A percentile compares a stretch with the other conserved stretches of the same genome.
These are phyloP conservation scores for Zaprionus lachaisei DNA, from an alignment of 1,140 invertebrate species.

Conservation along the genomic window DNA sequence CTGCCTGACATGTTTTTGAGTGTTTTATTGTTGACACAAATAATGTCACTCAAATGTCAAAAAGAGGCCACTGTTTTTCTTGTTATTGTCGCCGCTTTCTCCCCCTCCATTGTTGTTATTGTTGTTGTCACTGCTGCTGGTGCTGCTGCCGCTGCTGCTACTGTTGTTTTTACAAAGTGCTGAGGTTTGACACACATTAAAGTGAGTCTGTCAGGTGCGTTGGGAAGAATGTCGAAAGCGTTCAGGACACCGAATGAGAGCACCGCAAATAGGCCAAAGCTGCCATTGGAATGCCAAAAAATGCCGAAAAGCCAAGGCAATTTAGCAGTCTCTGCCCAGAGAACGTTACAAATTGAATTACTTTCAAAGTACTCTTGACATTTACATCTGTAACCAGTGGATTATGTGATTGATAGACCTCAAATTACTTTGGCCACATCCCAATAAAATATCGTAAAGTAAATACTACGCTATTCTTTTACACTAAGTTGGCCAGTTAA, in stretches of 20 bases:
- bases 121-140: constrained; percentile 7
- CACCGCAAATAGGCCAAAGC: constrained; percentile 41
- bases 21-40: constrained; percentile 82
- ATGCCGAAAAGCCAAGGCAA: constrained; percentile 29
- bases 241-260: constrained; percentile 6
- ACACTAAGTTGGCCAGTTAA: neutral
- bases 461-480: neutral
- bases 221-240: constrained; percentile 33
- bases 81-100: constrained; percentile 14
- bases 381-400: constrained; percentile 44
- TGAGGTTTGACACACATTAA: constrained; percentile 75
- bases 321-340: constrained; percentile 1
- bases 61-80: constrained; percentile 72
- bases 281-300: constrained; percentile 39
- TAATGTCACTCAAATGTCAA: constrained; percentile 82
- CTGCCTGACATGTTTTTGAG: constrained; percentile 54
- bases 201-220: constrained; percentile 75
- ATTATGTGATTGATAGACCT: constrained; percentile 40
- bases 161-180: constrained; percentile 46
- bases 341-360: constrained; percentile 40
- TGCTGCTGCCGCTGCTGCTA: constrained; percentile 26
- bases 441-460: neutral
- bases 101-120: constrained; percentile 24
- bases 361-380: constrained; percentile 38
- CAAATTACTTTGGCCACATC: constrained; percentile 16